These are phyloP conservation scores for Suillia variegata DNA, from an alignment of 2,888 invertebrate genomes.

Conservation along the genomic window DNA sequence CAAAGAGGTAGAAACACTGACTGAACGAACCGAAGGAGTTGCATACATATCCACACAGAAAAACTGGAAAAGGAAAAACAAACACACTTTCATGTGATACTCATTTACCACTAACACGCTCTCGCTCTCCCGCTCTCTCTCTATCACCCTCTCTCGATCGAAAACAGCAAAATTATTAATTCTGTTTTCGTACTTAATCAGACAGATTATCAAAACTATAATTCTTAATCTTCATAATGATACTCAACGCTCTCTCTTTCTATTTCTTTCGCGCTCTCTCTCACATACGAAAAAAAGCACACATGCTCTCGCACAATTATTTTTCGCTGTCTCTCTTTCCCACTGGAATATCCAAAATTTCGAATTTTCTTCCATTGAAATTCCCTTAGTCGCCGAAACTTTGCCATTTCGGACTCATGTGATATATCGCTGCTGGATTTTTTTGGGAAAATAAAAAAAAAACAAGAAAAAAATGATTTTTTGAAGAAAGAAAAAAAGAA, in stretches of 20 bases:
- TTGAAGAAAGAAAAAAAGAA: constrained; percentile 28
- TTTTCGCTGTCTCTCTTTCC: constrained; percentile 7
- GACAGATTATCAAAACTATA: constrained; percentile 1
- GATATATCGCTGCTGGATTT: constrained; percentile 58
- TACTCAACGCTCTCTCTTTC: background rate
- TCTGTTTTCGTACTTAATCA: no score
- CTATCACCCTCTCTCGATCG: background rate
- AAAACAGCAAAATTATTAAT: background rate
- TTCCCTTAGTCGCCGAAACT: constrained; percentile 52
- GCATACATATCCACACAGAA: no score
- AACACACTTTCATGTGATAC: constrained; percentile 16
- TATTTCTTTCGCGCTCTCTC: background rate
- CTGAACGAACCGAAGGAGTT: constrained; percentile 45
- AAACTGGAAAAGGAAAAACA: constrained; percentile 8
- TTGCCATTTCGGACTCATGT: constrained; percentile 58
- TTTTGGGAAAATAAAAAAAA: constrained; percentile 37
- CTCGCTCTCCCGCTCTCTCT: background rate
- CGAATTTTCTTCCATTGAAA: constrained; percentile 14
- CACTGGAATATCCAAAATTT: no score
- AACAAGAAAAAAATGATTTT: constrained; percentile 40
- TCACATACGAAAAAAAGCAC: no score
- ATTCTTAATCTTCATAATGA: constrained; percentile 3
- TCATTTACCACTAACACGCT: background rate
- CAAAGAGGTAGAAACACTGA: constrained; percentile 37
- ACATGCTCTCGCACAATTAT: no score